phyloP scores from a whole-genome alignment of 2,888 invertebrate genomes.

The Entomobrya proxima region DNA sequence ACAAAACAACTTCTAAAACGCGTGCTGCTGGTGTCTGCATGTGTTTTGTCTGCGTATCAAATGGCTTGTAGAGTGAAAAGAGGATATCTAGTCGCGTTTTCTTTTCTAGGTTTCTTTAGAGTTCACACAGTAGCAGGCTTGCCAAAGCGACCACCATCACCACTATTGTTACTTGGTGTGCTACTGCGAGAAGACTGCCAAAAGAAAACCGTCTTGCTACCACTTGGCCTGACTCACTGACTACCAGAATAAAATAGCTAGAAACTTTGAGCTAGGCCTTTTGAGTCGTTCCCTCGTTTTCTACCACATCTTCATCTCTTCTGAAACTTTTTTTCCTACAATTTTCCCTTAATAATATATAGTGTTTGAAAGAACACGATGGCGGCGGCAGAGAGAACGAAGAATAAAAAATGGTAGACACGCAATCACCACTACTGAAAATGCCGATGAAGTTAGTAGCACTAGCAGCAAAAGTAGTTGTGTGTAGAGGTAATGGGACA shows the following conservation, averaged over 20 bases:
- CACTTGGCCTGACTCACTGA: slow-evolving; percentile 38
- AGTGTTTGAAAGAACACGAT: background rate
- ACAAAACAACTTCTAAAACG: background rate
- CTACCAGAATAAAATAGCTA: slow-evolving; percentile 43
- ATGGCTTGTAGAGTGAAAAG: slow-evolving; percentile 11
- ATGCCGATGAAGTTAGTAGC: background rate
- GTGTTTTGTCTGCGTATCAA: slow-evolving; percentile 26
- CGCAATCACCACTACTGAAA: no score
- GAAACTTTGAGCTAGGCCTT: background rate
- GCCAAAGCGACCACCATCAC: slow-evolving; percentile 14
- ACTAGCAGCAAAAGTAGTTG: background rate
- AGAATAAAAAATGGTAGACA: background rate
- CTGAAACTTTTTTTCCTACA: background rate
- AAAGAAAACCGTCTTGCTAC: slow-evolving; percentile 38
- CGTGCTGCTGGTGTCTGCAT: background rate
- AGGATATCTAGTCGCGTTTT: background rate
- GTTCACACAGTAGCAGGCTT: slow-evolving; percentile 1
- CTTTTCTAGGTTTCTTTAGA: no score
- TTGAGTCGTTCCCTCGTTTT: background rate
- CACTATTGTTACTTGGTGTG: slow-evolving; percentile 34
- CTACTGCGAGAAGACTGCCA: slow-evolving; percentile 40
- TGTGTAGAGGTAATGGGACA: background rate
- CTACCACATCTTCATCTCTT: background rate
- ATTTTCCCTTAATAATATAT: slow-evolving; percentile 11
- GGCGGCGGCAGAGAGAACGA: background rate